Percentiles rank a stretch among this genome's conserved stretches.
Evolutionary conservation across 2,113 vertebrate genomes (phyloP).

Genomic region (Argyrosomus japonicus): DNA sequence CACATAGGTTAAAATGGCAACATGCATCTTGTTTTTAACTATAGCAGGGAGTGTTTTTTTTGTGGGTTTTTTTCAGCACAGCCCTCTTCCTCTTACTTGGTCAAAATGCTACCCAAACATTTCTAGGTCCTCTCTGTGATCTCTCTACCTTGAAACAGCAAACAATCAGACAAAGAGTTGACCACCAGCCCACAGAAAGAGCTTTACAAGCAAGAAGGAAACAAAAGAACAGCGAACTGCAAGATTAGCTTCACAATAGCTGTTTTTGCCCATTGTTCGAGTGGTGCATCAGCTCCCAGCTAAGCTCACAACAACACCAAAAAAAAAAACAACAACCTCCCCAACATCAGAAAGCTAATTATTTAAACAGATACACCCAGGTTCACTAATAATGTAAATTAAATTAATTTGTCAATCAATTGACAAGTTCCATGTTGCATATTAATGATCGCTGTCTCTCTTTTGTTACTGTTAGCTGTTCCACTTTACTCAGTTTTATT

Average conservation of each 20-base stretch:
- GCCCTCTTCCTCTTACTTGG: not conserved
- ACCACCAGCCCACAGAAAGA: not conserved
- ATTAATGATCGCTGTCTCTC: not conserved
- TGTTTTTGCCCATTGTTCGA: not conserved
- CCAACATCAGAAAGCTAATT: constrained; percentile 15
- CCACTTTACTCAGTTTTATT: constrained; percentile 42
- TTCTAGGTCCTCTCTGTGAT: not conserved
- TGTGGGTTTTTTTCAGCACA: no score
- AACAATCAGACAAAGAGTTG: not conserved
- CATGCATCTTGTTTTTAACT: not conserved
- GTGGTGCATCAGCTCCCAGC: not conserved
- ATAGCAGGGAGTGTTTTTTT: not conserved
- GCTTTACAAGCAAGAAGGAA: not conserved
- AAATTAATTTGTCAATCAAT: not conserved
- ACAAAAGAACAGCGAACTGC: not conserved
- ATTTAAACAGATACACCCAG: not conserved
- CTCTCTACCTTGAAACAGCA: not conserved
- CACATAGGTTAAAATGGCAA: not conserved
- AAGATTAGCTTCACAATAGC: not conserved
- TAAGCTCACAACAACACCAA: not conserved
- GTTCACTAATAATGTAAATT: not conserved
- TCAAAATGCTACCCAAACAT: not conserved
- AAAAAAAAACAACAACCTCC: not conserved
- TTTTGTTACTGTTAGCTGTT: constrained; percentile 56
- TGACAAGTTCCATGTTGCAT: not conserved